A percentile compares a stretch with the other conserved stretches of the same genome.
phyloP scores from a whole-genome alignment of 2,113 vertebrate genomes.

The Nothocercus nigrocapillus region DNA sequence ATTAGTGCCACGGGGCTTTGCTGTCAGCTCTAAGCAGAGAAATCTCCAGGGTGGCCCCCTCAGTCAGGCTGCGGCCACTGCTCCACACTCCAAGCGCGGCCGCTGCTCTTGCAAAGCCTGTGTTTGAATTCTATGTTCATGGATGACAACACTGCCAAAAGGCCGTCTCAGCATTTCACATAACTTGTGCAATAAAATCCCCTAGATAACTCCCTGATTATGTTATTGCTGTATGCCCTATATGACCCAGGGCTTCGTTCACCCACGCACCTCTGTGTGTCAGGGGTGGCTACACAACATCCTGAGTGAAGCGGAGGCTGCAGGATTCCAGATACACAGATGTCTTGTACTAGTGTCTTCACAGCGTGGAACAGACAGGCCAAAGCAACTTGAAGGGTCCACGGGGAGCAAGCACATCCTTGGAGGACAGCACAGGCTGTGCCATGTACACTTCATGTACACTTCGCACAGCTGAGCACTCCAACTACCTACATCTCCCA shows the following conservation, averaged over 20 bases:
- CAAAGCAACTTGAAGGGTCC: neutral
- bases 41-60: neutral
- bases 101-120: neutral
- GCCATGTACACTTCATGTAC: too few relatives aligned
- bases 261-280: neutral
- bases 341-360: neutral
- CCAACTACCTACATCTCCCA: neutral
- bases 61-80: neutral
- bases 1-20: slow-evolving; percentile 40
- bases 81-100: neutral
- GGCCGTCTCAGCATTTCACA: neutral
- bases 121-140: neutral
- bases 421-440: neutral
- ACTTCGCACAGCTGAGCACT: neutral
- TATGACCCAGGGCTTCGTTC: neutral
- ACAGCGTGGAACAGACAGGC: neutral
- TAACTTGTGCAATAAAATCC: neutral
- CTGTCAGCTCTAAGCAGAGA: neutral
- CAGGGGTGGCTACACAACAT: accelerated
- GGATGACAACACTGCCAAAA: neutral
- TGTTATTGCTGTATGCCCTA: neutral
- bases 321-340: neutral
- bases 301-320: neutral
- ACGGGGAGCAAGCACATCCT: neutral
- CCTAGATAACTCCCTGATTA: neutral